A percentile compares a stretch with the other conserved stretches of the same genome.
Evolutionary conservation across 2,888 invertebrate genomes (phyloP).

Genomic region (Drosophila demipolita): DNA sequence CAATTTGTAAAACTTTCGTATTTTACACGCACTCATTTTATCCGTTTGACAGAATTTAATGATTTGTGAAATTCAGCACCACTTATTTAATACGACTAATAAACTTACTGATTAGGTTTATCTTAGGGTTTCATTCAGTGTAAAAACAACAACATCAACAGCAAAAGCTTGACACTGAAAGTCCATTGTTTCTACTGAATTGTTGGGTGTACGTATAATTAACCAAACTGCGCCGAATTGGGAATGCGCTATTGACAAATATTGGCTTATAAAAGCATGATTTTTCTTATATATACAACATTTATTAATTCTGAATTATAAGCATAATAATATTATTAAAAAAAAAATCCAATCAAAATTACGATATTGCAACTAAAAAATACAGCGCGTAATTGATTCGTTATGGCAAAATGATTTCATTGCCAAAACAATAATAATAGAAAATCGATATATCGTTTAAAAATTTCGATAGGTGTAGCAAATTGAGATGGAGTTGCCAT

Average conservation of each 20-base stretch:
- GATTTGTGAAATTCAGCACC: slow-evolving; percentile 31
- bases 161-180: slow-evolving; percentile 31
- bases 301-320: neutral
- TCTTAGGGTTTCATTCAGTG: slow-evolving; percentile 49
- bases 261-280: neutral
- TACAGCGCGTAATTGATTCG: slow-evolving; percentile 10
- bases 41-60: slow-evolving; percentile 10
- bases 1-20: slow-evolving; percentile 92
- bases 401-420: neutral
- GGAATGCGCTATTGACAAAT: slow-evolving; percentile 14
- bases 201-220: slow-evolving; percentile 11
- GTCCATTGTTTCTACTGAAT: slow-evolving; percentile 6
- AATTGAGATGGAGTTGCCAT: slow-evolving; percentile 33
- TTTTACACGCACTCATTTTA: slow-evolving; percentile 73
- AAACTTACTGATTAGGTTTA: slow-evolving; percentile 72
- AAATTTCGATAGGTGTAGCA: slow-evolving; percentile 10
- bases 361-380: neutral
- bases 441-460: slow-evolving; percentile 12
- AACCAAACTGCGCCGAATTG: slow-evolving; percentile 11
- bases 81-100: slow-evolving; percentile 19
- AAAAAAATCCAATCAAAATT: neutral
- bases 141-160: slow-evolving; percentile 31
- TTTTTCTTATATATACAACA: neutral
- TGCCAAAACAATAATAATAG: slow-evolving; percentile 7
- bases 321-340: neutral